Evolutionary conservation across 2,888 invertebrate genomes (phyloP), one percentile per base, ranked within the genome.

Genomic region (Erynnis tages): DNA sequence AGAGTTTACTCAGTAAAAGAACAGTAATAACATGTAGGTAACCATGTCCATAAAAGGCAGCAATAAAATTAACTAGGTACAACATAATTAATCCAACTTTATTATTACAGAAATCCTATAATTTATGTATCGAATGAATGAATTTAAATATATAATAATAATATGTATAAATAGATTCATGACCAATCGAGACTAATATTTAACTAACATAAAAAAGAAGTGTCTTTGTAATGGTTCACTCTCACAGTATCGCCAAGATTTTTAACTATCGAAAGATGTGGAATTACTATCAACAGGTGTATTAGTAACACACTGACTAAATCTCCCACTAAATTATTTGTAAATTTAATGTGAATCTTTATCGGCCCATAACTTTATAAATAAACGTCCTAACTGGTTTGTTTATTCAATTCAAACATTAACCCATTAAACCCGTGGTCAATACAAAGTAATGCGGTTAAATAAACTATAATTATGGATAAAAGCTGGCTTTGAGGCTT

Each of bases 381-480:
- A 50, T 50, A 35, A 50, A 29, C 27, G 27, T 14, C 11, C 10
- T 29, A 50, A 50, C 50, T 27, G 50, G 50, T 50, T 50, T 34
- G 32, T 49, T 43, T 43, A 43, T 43, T 35, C 40, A 49, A 34
- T 40, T 21, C 29, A 32, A 14, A 35, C 34, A 40, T 43, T 44
- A 44, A 11, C 50, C 34, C 40, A 23, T 43, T 14, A 34, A 19
- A 27, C 41, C 23, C 19, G 43, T 11, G 47, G 38, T 25, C 49
- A 43, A 43, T 50, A 50, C 49, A 50, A 35, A 27, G 43, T 49
- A 41, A 37, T 16, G 23, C n/a, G 29, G 19, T 43, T 27, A 50
- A 50, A 50, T 50, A 50, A 13, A 50, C 49, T 43, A 50, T 43
- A 35, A 50, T 50, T 50, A 50, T 50, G 49, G 34, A 43, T 50